Conservation (phyloP, 2,113 vertebrate species). For the Gallinago jamesoni region DNA sequence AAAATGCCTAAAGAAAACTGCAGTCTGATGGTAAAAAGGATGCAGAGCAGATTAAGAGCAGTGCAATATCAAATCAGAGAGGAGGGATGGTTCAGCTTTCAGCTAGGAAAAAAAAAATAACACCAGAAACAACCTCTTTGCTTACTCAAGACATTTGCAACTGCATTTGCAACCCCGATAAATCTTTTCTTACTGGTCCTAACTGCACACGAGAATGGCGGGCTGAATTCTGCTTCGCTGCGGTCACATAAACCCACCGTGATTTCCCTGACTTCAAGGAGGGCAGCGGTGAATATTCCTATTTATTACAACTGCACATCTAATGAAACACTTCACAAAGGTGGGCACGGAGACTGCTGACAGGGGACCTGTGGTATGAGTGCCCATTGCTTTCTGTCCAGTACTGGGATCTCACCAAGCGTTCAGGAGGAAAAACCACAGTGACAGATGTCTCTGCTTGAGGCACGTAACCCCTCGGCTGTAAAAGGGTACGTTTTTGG, state of each 20-base stretch:
- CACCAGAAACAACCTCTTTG: background rate
- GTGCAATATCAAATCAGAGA: background rate
- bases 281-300: rapidly evolving
- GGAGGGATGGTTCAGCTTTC: background rate
- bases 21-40: background rate
- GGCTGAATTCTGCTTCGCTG: background rate
- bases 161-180: background rate
- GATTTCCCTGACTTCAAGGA: background rate
- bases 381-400: background rate
- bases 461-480: background rate
- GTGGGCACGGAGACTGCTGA: background rate
- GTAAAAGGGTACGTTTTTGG: background rate
- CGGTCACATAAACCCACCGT: background rate
- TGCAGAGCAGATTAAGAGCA: background rate
- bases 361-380: rapidly evolving
- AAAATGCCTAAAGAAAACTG: background rate
- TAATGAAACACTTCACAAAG: background rate
- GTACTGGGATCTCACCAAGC: background rate
- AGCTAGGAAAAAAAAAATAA: background rate
- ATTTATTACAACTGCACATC: background rate
- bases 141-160: background rate
- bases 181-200: background rate
- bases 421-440: background rate
- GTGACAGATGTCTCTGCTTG: background rate
- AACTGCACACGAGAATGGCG: background rate